These are phyloP conservation scores for Bhutanitis thaidina DNA, from an alignment of 2,888 invertebrate genomes.

Conservation along the genomic window DNA sequence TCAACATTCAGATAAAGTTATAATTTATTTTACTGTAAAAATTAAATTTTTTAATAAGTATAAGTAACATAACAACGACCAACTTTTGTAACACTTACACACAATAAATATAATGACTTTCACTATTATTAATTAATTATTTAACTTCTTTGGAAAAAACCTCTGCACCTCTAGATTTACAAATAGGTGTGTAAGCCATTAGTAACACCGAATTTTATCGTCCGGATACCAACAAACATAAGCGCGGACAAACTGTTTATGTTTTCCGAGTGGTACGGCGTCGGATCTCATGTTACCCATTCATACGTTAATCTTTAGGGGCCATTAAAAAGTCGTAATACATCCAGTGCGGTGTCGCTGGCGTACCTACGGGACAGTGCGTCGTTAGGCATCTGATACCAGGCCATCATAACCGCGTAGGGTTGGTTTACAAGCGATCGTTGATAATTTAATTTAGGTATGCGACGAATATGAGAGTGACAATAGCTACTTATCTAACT, in stretches of 20 bases:
- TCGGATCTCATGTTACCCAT: conserved; percentile 70
- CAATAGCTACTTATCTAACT: conserved; percentile 9
- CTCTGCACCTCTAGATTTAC: too few species aligned
- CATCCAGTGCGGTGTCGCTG: conserved; percentile 47
- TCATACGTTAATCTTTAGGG: conserved; percentile 71
- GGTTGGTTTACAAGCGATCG: conserved; percentile 39
- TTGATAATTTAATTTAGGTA: conserved; percentile 48
- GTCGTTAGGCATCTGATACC: conserved; percentile 75
- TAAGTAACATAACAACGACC: too few species aligned
- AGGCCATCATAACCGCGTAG: conserved; percentile 58
- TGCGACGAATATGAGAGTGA: conserved; percentile 37
- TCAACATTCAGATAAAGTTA: too few species aligned
- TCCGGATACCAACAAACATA: conserved; percentile 46
- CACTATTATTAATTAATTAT: too few species aligned
- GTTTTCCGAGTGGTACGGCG: conserved; percentile 54
- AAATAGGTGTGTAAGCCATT: conserved; percentile 33
- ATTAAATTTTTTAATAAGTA: too few species aligned
- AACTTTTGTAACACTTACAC: too few species aligned
- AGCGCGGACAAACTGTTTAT: conserved; percentile 62
- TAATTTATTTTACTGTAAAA: too few species aligned
- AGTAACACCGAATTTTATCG: conserved; percentile 66
- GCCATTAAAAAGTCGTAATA: conserved; percentile 74
- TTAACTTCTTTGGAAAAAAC: too few species aligned
- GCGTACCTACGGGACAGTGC: conserved; percentile 71
- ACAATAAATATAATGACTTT: too few species aligned